Conservation (phyloP, 2,888 invertebrate species). For the Zele albiditarsus region DNA sequence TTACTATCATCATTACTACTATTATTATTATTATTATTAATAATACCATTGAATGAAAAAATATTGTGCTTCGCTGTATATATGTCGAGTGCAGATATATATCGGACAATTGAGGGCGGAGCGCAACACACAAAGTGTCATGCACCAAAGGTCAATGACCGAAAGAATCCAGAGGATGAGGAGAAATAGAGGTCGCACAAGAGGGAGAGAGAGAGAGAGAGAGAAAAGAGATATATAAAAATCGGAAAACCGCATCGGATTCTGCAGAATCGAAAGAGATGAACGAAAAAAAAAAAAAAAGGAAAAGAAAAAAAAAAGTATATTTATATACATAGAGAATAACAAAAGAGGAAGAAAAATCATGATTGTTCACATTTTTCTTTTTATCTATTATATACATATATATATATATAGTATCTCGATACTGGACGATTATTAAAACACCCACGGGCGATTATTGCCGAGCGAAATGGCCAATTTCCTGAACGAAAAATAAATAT, state of each 20-base stretch:
- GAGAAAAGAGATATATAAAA: constrained; percentile 9
- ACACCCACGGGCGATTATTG: constrained; percentile 44
- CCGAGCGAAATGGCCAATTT: constrained; percentile 48
- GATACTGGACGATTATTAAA: constrained; percentile 44
- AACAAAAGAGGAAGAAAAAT: constrained; percentile 31
- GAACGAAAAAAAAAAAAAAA: too few species aligned
- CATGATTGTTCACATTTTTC: constrained; percentile 22
- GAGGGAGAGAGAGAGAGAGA: neutral
- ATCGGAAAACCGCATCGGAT: constrained; percentile 26
- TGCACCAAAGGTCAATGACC: constrained; percentile 9
- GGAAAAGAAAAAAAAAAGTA: neutral
- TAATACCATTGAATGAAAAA: too few species aligned
- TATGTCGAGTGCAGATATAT: neutral
- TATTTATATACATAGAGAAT: neutral
- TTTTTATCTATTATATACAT: constrained; percentile 2
- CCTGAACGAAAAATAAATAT: constrained; percentile 32
- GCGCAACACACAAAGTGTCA: constrained; percentile 11
- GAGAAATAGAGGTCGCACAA: neutral
- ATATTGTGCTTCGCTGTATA: too few species aligned
- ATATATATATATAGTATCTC: constrained; percentile 18
- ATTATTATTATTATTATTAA: too few species aligned
- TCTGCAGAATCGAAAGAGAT: neutral
- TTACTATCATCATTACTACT: too few species aligned
- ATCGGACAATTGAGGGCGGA: constrained; percentile 3
- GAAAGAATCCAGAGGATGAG: neutral